phyloP scores from a whole-genome alignment of 1,140 invertebrate species.

The Tetramorium alpestre region DNA sequence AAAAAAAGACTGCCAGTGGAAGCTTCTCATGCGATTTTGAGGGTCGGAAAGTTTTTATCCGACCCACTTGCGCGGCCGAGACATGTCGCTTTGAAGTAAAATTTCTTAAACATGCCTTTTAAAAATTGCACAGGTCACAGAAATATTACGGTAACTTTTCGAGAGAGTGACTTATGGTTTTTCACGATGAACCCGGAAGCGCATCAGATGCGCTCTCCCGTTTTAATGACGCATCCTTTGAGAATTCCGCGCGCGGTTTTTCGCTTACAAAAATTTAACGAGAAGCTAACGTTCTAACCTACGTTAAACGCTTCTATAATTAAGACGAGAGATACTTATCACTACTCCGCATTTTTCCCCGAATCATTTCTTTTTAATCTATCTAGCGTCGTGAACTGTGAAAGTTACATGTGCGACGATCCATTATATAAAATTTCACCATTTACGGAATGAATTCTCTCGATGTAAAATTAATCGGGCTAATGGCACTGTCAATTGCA shows the following conservation, averaged over 20 bases:
- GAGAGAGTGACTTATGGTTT: background rate
- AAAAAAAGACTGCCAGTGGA: background rate
- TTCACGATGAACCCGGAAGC: background rate
- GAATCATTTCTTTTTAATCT: background rate
- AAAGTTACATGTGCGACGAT: too few relatives aligned
- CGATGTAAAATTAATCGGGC: background rate
- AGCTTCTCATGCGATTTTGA: constrained; percentile 25
- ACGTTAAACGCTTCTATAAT: background rate
- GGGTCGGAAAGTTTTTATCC: constrained; percentile 18
- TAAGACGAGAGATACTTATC: background rate
- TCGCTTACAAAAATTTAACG: background rate
- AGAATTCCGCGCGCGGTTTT: background rate
- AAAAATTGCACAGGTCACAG: background rate
- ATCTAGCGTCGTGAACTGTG: background rate
- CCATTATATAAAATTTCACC: too few relatives aligned
- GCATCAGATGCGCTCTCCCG: background rate
- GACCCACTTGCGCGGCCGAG: background rate
- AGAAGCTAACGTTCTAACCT: background rate
- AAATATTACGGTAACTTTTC: constrained; percentile 29
- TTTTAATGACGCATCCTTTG: constrained; percentile 9
- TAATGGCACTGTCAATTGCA: background rate
- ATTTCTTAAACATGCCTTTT: constrained; percentile 31
- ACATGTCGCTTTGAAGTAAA: constrained; percentile 14
- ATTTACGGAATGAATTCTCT: too few relatives aligned
- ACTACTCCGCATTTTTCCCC: background rate